Evolutionary conservation across 1,140 invertebrate species (phyloP).

Genomic region (Battus philenor): DNA sequence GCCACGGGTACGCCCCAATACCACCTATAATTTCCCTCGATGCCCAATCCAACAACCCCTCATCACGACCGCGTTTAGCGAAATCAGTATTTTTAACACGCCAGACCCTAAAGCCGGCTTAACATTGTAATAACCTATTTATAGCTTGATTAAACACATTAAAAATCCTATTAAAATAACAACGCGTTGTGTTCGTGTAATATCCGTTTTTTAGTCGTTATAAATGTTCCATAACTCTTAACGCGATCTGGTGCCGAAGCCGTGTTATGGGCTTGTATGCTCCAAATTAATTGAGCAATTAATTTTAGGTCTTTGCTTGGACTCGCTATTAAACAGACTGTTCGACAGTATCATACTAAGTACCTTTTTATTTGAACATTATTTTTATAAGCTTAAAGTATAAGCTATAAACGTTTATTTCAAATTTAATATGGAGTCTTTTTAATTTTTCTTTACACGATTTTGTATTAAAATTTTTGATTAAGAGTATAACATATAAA

Average conservation of each 20-base stretch:
- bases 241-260: not conserved
- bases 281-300: not conserved
- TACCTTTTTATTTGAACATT: too few relatives aligned
- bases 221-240: conserved; percentile 17
- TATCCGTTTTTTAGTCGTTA: conserved; percentile 16
- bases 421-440: too few relatives aligned
- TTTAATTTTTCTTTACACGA: too few relatives aligned
- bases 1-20: conserved; percentile 18
- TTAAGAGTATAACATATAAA: too few relatives aligned
- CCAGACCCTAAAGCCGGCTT: conserved; percentile 2
- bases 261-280: conserved; percentile 8
- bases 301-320: not conserved
- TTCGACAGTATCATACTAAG: too few relatives aligned
- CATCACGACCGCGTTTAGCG: conserved; percentile 35
- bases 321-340: too few relatives aligned
- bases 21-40: conserved; percentile 37
- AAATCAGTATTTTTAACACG: conserved; percentile 35
- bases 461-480: too few relatives aligned
- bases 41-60: conserved; percentile 30
- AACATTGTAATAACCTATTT: conserved; percentile 17
- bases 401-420: too few relatives aligned
- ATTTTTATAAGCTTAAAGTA: too few relatives aligned
- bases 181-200: conserved; percentile 18
- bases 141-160: conserved; percentile 18
- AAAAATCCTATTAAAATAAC: conserved; percentile 19